Evolutionary conservation across 2,888 invertebrate species (phyloP), one percentile per base, ranked within the genome.

Genomic region (Aleiodes testaceus): DNA sequence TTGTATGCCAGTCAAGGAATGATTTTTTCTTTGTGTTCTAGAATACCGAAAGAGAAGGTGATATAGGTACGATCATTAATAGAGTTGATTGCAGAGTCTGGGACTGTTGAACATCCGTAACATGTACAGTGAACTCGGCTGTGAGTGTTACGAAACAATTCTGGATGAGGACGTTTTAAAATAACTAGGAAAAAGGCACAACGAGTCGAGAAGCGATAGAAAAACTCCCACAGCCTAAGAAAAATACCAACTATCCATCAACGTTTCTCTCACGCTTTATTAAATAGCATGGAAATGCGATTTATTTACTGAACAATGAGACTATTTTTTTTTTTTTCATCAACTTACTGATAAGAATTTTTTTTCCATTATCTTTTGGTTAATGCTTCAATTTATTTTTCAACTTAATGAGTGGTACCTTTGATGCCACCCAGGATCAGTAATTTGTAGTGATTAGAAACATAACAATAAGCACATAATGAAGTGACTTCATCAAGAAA

Each of bases 241-340:
- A 59, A 55, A 49, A 49, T 59, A 61, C 50, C 50, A 49, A 36
- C 59, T 59, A 59, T 59, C 59, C 59, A 59, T 59, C 59, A 59
- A 7, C 59, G 70, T 70, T 66, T 78, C 80, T 81, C 79, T 79
- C 78, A 75, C 78, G 79, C 81, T 53, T 53, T 78, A 79, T 82
- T 81, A 79, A 82, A 81, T 81, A 79, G 74, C 78, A 77, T 79
- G 77, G 74, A 80, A 81, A 82, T 78, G 72, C 78, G 76, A 53
- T 53, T 53, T 53, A 53, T 14, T 22, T 14, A 53, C 30, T 53
- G 26, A 53, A 53, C 53, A 22, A 26, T 36, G 26, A 53, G 53
- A 22, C 30, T 14, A 45, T 14, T 14, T 14, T 45, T 14, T 45
- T 44, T 44, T 45, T 12, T 3, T 2, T 14, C 14, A 45, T 45